phyloP scores from a whole-genome alignment of 2,888 invertebrate species.

The Cerastis leucographa region DNA sequence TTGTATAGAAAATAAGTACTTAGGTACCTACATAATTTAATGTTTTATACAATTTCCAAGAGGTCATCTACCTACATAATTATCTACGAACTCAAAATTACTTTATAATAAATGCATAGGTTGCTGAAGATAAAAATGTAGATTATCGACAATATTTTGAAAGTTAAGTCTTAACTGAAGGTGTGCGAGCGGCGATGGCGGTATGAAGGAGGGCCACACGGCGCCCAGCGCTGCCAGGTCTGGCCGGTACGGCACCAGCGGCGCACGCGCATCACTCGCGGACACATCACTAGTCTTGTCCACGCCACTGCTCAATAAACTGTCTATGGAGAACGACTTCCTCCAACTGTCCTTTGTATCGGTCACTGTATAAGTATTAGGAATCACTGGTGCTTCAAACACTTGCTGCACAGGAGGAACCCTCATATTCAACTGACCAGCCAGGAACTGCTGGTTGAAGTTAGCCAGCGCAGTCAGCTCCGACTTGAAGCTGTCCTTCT shows the following conservation, averaged over 20 bases:
- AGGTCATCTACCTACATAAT: background rate
- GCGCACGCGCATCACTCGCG: constrained; percentile 69
- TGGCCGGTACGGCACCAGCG: constrained; percentile 67
- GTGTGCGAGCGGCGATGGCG: constrained; percentile 69
- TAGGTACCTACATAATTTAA: background rate
- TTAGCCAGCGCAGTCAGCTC: constrained; percentile 92
- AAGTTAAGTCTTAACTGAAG: constrained; percentile 72
- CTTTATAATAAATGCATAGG: constrained; percentile 53
- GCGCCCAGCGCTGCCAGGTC: constrained; percentile 75
- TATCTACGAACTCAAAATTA: background rate
- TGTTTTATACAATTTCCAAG: background rate
- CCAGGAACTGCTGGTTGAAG: constrained; percentile 91
- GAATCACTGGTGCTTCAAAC: constrained; percentile 68
- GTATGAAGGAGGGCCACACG: constrained; percentile 73
- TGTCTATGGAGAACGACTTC: constrained; percentile 95
- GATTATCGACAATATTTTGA: constrained; percentile 67
- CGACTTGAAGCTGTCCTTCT: constrained; percentile 85
- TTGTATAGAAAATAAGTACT: background rate
- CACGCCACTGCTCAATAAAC: constrained; percentile 94
- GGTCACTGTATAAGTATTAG: constrained; percentile 55
- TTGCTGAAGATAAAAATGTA: constrained; percentile 62
- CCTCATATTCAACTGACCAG: constrained; percentile 73
- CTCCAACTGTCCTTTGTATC: constrained; percentile 86
- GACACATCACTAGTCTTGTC: constrained; percentile 70
- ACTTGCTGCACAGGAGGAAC: constrained; percentile 70